phyloP scores from a whole-genome alignment of 2,888 invertebrate genomes.

The Herminia tarsipennalis region DNA sequence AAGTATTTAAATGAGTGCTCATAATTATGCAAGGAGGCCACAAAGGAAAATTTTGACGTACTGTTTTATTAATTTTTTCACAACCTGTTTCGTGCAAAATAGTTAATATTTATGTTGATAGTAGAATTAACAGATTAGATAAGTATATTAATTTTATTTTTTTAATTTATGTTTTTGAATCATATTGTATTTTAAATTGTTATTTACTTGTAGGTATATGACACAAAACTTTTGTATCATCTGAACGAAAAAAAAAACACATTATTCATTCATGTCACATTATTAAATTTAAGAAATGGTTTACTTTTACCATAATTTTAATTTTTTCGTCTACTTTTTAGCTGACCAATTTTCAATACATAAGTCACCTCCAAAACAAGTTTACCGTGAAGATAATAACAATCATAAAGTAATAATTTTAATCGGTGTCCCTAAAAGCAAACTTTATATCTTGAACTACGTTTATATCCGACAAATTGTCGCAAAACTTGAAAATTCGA shows the following conservation, averaged over 20 bases:
- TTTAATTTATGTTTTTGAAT: too few species aligned
- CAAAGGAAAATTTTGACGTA: constrained; percentile 26
- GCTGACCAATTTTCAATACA: too few species aligned
- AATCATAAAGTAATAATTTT: constrained; percentile 20
- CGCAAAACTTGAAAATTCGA: constrained; percentile 28
- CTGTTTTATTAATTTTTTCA: constrained; percentile 20
- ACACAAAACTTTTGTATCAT: neutral
- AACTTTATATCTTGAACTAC: constrained; percentile 24
- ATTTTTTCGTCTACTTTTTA: too few species aligned
- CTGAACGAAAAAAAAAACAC: too few species aligned
- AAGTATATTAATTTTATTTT: too few species aligned
- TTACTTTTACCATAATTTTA: too few species aligned
- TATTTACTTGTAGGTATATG: neutral
- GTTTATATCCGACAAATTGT: constrained; percentile 33
- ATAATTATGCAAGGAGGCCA: constrained; percentile 54
- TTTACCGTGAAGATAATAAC: constrained; percentile 4
- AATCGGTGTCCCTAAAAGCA: constrained; percentile 15
- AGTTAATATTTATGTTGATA: too few species aligned
- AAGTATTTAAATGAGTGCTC: constrained; percentile 57
- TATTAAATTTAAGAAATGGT: too few species aligned
- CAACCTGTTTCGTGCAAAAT: too few species aligned
- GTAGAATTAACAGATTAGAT: too few species aligned
- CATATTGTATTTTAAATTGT: too few species aligned
- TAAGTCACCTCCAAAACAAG: neutral
- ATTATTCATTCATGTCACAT: too few species aligned